Evolutionary conservation across 2,113 vertebrate species (phyloP).

Genomic region (Passer montanus): DNA sequence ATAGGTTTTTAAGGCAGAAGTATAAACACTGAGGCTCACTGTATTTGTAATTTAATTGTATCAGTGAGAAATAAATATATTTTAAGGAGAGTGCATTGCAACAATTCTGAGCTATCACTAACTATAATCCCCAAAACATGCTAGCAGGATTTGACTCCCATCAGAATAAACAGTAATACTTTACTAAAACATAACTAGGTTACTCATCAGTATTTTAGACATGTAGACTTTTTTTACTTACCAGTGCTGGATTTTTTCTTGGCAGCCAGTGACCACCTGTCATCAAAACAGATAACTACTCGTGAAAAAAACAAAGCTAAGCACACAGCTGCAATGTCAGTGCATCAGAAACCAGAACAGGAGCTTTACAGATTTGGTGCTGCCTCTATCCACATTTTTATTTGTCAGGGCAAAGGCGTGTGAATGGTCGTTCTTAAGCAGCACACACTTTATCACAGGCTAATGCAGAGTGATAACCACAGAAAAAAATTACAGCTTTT

Average conservation of each 20-base stretch:
- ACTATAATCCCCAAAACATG: constrained; percentile 16
- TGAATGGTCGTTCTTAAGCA: constrained; percentile 61
- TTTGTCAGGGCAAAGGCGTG: constrained; percentile 72
- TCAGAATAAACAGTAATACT: constrained; percentile 1
- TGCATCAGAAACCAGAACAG: constrained; percentile 68
- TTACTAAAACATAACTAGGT: constrained; percentile 38
- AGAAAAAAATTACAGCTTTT: constrained; percentile 75
- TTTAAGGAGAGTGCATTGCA: background rate
- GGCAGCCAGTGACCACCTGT: constrained; percentile 96
- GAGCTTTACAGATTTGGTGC: constrained; percentile 70
- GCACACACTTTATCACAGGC: constrained; percentile 70
- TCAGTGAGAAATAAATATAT: background rate
- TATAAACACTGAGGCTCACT: background rate
- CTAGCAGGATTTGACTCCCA: background rate
- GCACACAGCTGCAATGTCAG: constrained; percentile 73
- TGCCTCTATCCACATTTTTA: constrained; percentile 72
- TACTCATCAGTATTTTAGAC: constrained; percentile 62
- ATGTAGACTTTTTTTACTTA: constrained; percentile 81
- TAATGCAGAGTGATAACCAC: constrained; percentile 75
- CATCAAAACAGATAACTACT: constrained; percentile 84
- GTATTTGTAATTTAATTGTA: background rate
- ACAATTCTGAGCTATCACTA: background rate
- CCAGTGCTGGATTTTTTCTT: constrained; percentile 92
- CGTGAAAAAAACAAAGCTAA: constrained; percentile 74
- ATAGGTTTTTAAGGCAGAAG: background rate